A percentile compares a stretch with the other conserved stretches of the same genome.
Conservation (phyloP, 1,140 invertebrate genomes). For the Orius insidiosus region DNA sequence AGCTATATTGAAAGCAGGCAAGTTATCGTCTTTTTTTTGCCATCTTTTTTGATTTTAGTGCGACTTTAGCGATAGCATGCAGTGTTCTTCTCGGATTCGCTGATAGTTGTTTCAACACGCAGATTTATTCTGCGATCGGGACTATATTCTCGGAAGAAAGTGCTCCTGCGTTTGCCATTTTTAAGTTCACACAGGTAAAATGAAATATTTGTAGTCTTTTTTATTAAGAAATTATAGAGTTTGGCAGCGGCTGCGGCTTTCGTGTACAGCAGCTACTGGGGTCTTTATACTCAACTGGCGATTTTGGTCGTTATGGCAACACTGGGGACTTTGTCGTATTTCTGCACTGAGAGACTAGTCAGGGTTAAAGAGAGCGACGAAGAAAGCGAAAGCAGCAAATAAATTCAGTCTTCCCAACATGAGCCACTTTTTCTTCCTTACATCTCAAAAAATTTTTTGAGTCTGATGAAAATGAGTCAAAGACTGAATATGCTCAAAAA, state of each 20-base stretch:
- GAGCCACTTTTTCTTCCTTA: no score
- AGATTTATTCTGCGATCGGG: slow-evolving; percentile 84
- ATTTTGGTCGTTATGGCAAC: slow-evolving; percentile 56
- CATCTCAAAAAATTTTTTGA: no score
- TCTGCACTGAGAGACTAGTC: slow-evolving; percentile 42
- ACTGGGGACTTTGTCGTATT: slow-evolving; percentile 64
- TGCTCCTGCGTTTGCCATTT: slow-evolving; percentile 22
- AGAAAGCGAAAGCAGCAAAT: neutral
- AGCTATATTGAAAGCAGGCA: slow-evolving; percentile 27
- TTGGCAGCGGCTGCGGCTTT: slow-evolving; percentile 77
- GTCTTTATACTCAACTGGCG: slow-evolving; percentile 60
- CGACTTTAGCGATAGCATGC: slow-evolving; percentile 62
- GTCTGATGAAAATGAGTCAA: no score
- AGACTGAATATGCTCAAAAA: no score
- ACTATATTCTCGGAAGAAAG: slow-evolving; percentile 38
- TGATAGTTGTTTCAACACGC: slow-evolving; percentile 91
- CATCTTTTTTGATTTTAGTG: slow-evolving; percentile 40
- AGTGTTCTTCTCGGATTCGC: slow-evolving; percentile 85
- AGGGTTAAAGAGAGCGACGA: slow-evolving; percentile 1
- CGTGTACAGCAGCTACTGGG: slow-evolving; percentile 62
- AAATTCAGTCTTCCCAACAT: no score
- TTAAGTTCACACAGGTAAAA: slow-evolving; percentile 27
- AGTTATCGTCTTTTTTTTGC: slow-evolving; percentile 2
- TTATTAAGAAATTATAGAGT: slow-evolving; percentile 62
- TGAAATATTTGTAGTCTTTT: slow-evolving; percentile 60